These are phyloP conservation scores for Dendroctonus ponderosae DNA, from an alignment of 1,140 invertebrate genomes.

Conservation along the genomic window DNA sequence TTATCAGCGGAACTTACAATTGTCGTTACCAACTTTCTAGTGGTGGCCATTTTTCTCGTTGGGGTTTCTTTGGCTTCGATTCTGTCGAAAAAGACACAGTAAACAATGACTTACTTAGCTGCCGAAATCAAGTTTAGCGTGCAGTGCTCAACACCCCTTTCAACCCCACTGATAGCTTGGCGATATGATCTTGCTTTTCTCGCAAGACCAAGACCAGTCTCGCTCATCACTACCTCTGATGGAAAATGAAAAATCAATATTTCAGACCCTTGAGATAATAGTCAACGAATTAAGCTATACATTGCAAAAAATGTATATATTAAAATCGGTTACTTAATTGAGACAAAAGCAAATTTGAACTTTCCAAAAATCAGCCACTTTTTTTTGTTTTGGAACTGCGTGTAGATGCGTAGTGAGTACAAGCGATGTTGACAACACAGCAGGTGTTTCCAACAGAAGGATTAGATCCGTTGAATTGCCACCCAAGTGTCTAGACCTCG, in stretches of 20 bases:
- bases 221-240: not conserved
- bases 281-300: too few relatives aligned
- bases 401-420: too few relatives aligned
- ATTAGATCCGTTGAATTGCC: too few relatives aligned
- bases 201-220: not conserved
- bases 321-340: too few relatives aligned
- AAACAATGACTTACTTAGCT: conserved; percentile 5
- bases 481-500: too few relatives aligned
- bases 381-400: too few relatives aligned
- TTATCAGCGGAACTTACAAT: conserved; percentile 27
- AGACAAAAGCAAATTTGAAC: too few relatives aligned
- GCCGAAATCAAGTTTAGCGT: conserved; percentile 6
- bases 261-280: too few relatives aligned
- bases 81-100: conserved; percentile 46
- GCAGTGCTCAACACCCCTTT: conserved; percentile 12
- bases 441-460: too few relatives aligned
- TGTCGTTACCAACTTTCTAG: conserved; percentile 28
- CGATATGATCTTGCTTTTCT: not conserved
- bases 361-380: too few relatives aligned
- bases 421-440: too few relatives aligned
- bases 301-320: too few relatives aligned
- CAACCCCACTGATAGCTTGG: not conserved
- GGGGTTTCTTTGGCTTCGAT: conserved; percentile 41
- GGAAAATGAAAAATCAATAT: not conserved
- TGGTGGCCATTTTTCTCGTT: conserved; percentile 28